A percentile compares a stretch with the other conserved stretches of the same genome.
These are phyloP conservation scores for Coregonus suidteri DNA, from an alignment of 2,797 vertebrate genomes.

Conservation along the genomic window DNA sequence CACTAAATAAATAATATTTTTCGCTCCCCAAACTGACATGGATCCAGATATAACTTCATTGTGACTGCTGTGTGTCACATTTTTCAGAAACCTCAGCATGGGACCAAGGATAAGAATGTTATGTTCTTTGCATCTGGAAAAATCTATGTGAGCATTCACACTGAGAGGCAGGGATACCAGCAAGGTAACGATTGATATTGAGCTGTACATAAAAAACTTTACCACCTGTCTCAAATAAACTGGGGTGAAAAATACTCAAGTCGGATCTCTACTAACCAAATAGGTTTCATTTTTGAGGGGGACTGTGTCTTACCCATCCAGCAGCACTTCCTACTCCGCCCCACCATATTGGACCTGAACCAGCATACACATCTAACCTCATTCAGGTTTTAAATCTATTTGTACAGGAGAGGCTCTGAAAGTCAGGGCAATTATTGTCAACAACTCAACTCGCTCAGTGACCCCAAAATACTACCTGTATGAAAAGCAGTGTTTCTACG, in stretches of 20 bases:
- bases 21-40: neutral
- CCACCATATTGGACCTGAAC: no score
- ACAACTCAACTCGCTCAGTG: slow-evolving; percentile 81
- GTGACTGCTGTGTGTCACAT: neutral
- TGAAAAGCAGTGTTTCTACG: slow-evolving; percentile 81
- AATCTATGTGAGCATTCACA: slow-evolving; percentile 5
- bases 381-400: neutral
- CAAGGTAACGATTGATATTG: slow-evolving; percentile 6
- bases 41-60: neutral
- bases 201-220: no score
- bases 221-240: no score
- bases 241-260: no score
- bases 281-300: no score
- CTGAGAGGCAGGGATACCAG: slow-evolving; percentile 16
- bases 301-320: no score
- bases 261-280: no score
- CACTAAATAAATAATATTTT: neutral
- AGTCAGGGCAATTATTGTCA: slow-evolving; percentile 83
- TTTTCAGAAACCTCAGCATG: slow-evolving; percentile 17
- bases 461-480: slow-evolving; percentile 83
- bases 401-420: slow-evolving; percentile 81
- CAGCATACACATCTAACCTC: no score
- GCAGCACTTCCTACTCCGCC: no score
- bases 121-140: slow-evolving; percentile 24
- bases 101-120: slow-evolving; percentile 21